Percentiles rank a stretch among this genome's conserved stretches.
These are phyloP conservation scores for Pungitius pungitius DNA, from an alignment of 2,113 vertebrate genomes.

Conservation along the genomic window DNA sequence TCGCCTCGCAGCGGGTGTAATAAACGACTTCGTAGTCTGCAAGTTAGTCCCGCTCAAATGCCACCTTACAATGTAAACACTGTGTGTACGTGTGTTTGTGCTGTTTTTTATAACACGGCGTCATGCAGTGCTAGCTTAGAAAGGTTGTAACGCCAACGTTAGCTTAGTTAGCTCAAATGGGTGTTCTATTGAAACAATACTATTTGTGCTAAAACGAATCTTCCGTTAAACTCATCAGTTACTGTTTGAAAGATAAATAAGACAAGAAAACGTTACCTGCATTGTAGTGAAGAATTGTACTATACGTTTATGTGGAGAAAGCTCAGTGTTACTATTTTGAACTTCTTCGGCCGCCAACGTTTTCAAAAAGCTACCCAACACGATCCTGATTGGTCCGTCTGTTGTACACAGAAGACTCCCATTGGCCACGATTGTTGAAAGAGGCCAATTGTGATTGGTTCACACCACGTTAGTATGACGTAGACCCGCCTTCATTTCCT, in stretches of 20 bases:
- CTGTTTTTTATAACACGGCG: not conserved
- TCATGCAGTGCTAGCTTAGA: not conserved
- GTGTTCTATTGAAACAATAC: not conserved
- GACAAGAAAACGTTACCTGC: constrained; percentile 57
- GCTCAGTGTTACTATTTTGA: not conserved
- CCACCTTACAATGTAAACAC: not conserved
- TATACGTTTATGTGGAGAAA: not conserved
- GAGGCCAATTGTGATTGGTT: constrained; percentile 31
- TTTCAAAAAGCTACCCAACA: constrained; percentile 58
- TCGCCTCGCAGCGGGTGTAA: not conserved
- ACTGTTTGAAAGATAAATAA: no score
- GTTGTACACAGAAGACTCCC: not conserved
- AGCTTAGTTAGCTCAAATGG: not conserved
- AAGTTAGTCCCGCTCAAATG: not conserved
- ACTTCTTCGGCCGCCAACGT: constrained; percentile 60
- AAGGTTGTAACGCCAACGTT: not conserved
- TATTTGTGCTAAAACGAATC: no score
- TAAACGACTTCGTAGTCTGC: no score
- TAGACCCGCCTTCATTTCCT: constrained; percentile 3
- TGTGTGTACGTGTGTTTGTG: no score
- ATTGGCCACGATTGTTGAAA: constrained; percentile 40
- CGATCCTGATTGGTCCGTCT: constrained; percentile 38
- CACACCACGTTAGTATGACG: rapidly evolving
- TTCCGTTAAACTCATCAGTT: no score
- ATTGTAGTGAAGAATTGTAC: constrained; percentile 10